Conservation (phyloP, 2,888 invertebrate species). For the Apomyelois bistriatella region DNA sequence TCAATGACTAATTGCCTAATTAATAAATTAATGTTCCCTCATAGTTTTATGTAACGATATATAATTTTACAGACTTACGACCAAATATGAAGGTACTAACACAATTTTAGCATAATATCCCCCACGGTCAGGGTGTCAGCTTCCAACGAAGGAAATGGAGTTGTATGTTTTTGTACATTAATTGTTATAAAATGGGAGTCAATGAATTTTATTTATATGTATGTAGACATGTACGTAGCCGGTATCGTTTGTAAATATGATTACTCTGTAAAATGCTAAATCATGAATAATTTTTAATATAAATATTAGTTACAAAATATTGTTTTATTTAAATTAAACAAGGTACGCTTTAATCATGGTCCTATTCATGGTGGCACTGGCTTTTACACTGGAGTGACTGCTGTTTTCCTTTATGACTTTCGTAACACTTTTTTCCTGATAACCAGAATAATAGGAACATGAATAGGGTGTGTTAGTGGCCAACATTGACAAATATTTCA, state of each 20-base stretch:
- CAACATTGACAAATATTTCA: too few species aligned
- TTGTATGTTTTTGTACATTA: conserved; percentile 68
- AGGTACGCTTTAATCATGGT: too few species aligned
- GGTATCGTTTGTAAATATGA: conserved; percentile 77
- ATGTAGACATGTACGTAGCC: conserved; percentile 74
- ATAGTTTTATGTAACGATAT: conserved; percentile 21
- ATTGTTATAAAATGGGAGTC: conserved; percentile 69
- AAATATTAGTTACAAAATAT: conserved; percentile 74
- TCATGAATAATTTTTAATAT: conserved; percentile 78
- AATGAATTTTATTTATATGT: conserved; percentile 78
- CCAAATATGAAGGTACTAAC: conserved; percentile 13
- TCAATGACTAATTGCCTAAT: neutral
- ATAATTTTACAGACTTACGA: conserved; percentile 10
- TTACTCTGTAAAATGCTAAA: conserved; percentile 77
- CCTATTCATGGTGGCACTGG: too few species aligned
- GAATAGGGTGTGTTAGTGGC: too few species aligned
- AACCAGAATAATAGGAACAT: too few species aligned
- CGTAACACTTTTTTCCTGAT: too few species aligned
- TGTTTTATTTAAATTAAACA: conserved; percentile 57
- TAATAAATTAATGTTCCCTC: conserved; percentile 8
- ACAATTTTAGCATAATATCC: conserved; percentile 10
- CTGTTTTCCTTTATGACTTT: too few species aligned
- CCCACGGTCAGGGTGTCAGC: conserved; percentile 48
- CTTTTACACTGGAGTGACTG: too few species aligned
- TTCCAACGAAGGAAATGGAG: conserved; percentile 41